Evolutionary conservation across 2,113 vertebrate genomes (phyloP).

Genomic region (Semnornis frantzii): DNA sequence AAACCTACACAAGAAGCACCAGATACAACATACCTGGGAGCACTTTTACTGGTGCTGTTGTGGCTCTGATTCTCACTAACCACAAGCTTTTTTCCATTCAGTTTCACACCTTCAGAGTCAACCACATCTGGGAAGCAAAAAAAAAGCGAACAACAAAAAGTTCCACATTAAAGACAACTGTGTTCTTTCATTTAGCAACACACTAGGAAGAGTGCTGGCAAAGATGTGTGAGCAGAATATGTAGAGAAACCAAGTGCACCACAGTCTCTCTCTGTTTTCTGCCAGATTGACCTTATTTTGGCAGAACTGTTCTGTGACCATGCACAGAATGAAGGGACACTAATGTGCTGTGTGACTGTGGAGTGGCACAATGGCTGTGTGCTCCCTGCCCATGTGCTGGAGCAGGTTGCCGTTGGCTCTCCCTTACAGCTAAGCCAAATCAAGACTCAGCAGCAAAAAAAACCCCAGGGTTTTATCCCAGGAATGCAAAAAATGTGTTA

Average conservation of each 20-base stretch:
- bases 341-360: fast-evolving
- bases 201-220: background rate
- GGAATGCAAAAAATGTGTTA: constrained; percentile 5
- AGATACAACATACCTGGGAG: constrained; percentile 7
- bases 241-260: background rate
- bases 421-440: background rate
- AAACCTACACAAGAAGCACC: background rate
- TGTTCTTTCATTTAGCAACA: background rate
- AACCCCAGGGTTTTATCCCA: background rate
- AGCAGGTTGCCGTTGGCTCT: background rate
- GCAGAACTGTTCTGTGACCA: background rate
- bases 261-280: background rate
- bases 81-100: constrained; percentile 59
- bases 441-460: background rate
- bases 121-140: constrained; percentile 12
- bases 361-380: background rate
- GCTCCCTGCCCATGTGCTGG: background rate
- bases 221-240: constrained; percentile 6
- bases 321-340: background rate
- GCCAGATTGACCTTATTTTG: background rate
- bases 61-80: background rate
- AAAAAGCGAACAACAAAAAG: background rate
- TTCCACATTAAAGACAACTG: background rate
- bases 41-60: background rate
- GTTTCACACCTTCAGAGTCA: constrained; percentile 25